These are phyloP conservation scores for Saturnia japonica DNA, from an alignment of 2,888 invertebrate species.

Conservation along the genomic window DNA sequence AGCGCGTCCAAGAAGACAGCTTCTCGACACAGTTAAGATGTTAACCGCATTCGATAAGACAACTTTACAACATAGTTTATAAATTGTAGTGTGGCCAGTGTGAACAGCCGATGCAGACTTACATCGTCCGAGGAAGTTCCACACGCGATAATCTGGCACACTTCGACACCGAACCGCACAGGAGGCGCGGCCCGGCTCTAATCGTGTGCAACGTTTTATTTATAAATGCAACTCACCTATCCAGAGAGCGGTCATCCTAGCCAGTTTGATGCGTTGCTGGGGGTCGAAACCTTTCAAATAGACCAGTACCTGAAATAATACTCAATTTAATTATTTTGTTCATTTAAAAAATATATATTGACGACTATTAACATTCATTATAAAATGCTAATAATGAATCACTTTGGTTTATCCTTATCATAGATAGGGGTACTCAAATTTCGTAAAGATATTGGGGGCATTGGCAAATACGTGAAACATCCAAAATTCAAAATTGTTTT, in stretches of 20 bases:
- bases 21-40: background rate
- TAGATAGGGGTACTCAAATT: too few relatives aligned
- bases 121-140: constrained; percentile 27
- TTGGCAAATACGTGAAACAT: too few relatives aligned
- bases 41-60: background rate
- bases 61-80: background rate
- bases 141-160: constrained; percentile 54
- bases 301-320: constrained; percentile 86
- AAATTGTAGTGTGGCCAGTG: constrained; percentile 39
- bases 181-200: constrained; percentile 56
- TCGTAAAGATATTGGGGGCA: too few relatives aligned
- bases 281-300: constrained; percentile 97
- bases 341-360: too few relatives aligned
- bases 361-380: too few relatives aligned
- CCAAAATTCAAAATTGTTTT: too few relatives aligned
- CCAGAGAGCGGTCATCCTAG: constrained; percentile 97
- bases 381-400: too few relatives aligned
- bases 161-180: constrained; percentile 65
- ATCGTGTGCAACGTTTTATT: constrained; percentile 51
- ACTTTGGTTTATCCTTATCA: too few relatives aligned
- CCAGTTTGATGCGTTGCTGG: constrained; percentile 94
- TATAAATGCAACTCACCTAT: constrained; percentile 82
- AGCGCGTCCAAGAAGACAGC: background rate
- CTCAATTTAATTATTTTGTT: background rate
- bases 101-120: constrained; percentile 25